phyloP scores from a whole-genome alignment of 2,888 invertebrate species.

The Meiosimyza platycephala region DNA sequence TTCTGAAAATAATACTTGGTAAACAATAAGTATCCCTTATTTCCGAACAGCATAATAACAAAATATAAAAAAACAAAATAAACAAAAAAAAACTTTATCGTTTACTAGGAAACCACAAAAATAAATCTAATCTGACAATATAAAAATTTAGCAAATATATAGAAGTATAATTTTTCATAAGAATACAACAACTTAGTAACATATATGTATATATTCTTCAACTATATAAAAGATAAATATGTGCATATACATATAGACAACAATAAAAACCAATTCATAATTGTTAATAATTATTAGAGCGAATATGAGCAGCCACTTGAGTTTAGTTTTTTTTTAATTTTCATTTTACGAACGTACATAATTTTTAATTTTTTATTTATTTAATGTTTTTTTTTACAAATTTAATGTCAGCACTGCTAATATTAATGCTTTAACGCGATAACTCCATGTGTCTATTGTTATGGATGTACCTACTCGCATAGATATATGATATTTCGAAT shows the following conservation, averaged over 20 bases:
- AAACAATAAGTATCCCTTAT: not conserved
- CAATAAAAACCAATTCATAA: conserved; percentile 2
- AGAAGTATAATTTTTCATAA: no score
- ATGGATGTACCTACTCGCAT: no score
- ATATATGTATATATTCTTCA: no score
- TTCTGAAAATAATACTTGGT: not conserved
- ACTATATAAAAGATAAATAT: no score
- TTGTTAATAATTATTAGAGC: conserved; percentile 36
- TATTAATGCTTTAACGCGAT: no score
- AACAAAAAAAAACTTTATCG: not conserved
- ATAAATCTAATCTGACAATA: no score
- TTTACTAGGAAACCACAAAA: not conserved
- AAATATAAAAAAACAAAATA: not conserved
- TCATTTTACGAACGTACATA: not conserved
- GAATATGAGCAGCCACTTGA: conserved; percentile 18
- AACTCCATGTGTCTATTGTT: no score
- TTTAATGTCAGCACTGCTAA: no score
- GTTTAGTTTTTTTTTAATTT: not conserved
- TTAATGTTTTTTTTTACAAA: not conserved
- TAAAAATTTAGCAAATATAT: no score
- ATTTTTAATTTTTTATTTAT: not conserved
- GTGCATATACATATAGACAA: not conserved
- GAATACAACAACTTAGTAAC: no score
- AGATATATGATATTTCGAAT: no score
- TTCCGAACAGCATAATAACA: not conserved